phyloP scores from a whole-genome alignment of 2,888 invertebrate genomes.

The Lasius platythorax region DNA sequence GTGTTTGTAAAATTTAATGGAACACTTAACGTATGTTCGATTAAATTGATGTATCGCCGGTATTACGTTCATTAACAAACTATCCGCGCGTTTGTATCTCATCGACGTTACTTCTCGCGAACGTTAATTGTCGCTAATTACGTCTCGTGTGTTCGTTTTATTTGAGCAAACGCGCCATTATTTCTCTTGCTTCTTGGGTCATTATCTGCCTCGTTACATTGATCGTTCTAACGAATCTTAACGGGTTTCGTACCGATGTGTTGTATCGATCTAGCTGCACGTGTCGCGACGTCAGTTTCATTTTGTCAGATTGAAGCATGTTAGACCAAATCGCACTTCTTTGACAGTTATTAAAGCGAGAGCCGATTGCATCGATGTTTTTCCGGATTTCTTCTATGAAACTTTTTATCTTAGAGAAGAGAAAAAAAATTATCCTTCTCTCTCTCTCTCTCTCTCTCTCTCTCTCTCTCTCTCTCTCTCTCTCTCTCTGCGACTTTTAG shows the following conservation, averaged over 20 bases:
- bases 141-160: conserved; percentile 61
- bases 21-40: conserved; percentile 51
- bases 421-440: not conserved
- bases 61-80: conserved; percentile 57
- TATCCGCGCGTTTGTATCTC: conserved; percentile 42
- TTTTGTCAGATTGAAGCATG: conserved; percentile 10
- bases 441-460: not conserved
- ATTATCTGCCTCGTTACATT: conserved; percentile 56
- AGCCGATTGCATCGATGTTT: not conserved
- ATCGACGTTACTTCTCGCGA: conserved; percentile 41
- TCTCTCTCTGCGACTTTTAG: not conserved
- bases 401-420: not conserved
- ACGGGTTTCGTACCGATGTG: conserved; percentile 32
- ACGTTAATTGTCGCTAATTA: conserved; percentile 71
- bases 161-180: conserved; percentile 36
- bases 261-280: conserved; percentile 55
- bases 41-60: conserved; percentile 53
- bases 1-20: conserved; percentile 45
- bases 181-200: conserved; percentile 35
- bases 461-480: not conserved
- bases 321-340: not conserved
- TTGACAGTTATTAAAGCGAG: conserved; percentile 16
- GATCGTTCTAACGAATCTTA: conserved; percentile 57
- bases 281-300: conserved; percentile 45
- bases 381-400: not conserved